These are phyloP conservation scores for Apis cerana DNA, from an alignment of 1,140 invertebrate species.

Conservation along the genomic window DNA sequence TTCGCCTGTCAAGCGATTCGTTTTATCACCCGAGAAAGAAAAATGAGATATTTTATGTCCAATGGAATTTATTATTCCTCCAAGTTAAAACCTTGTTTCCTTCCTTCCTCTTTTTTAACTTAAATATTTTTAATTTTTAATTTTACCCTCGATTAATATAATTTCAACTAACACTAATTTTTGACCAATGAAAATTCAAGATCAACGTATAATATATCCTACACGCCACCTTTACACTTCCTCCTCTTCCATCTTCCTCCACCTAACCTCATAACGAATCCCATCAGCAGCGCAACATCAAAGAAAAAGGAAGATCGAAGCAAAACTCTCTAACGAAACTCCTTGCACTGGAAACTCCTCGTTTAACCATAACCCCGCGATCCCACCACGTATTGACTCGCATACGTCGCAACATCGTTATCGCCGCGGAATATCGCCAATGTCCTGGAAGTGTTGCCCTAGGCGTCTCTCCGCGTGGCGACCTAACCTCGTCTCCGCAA, in stretches of 20 bases:
- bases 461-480: slow-evolving; percentile 49
- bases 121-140: too few relatives aligned
- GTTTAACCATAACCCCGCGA: slow-evolving; percentile 10
- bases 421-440: slow-evolving; percentile 39
- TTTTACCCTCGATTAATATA: too few relatives aligned
- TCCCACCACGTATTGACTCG: slow-evolving; percentile 34
- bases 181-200: too few relatives aligned
- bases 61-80: too few relatives aligned
- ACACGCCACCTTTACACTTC: not conserved
- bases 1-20: not conserved
- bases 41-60: too few relatives aligned
- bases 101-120: too few relatives aligned
- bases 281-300: not conserved
- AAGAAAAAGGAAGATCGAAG: not conserved
- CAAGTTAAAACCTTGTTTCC: too few relatives aligned
- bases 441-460: slow-evolving; percentile 61
- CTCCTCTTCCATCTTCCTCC: not conserved
- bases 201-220: too few relatives aligned
- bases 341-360: not conserved
- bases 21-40: not conserved
- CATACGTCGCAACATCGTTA: slow-evolving; percentile 50
- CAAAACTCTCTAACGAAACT: not conserved
- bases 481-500: slow-evolving; percentile 42
- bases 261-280: not conserved
- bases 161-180: too few relatives aligned